Percentiles rank a stretch among this genome's conserved stretches.
Evolutionary conservation across 2,113 vertebrate species (phyloP).

Genomic region (Sinocyclocheilus anshuiensis): DNA sequence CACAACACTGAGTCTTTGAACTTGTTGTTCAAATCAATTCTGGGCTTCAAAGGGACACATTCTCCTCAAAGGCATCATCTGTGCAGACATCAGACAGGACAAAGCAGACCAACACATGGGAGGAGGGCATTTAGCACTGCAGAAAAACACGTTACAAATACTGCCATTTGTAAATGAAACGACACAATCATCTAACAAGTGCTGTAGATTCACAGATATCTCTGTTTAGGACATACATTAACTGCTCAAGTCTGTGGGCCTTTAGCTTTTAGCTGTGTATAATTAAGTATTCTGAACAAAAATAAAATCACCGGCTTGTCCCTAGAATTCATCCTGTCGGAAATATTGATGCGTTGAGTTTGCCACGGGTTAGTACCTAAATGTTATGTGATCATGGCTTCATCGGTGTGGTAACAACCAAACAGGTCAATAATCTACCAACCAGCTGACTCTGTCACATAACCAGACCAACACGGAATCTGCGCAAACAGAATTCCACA

Average conservation of each 20-base stretch:
- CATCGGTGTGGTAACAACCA: not conserved
- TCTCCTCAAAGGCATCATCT: constrained; percentile 15
- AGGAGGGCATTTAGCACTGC: constrained; percentile 2
- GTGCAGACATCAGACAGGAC: constrained; percentile 16
- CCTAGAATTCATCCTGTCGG: not conserved
- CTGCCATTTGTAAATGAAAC: not conserved
- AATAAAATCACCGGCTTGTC: not conserved
- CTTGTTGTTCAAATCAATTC: constrained; percentile 1
- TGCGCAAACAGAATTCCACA: not conserved
- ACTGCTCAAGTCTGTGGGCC: not conserved
- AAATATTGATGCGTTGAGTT: constrained; percentile 2
- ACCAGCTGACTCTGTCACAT: constrained; percentile 20
- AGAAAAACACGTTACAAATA: not conserved
- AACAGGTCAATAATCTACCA: constrained; percentile 41
- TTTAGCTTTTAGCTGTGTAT: not conserved
- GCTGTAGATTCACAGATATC: not conserved
- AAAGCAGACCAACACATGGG: constrained; percentile 6
- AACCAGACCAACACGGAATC: not conserved
- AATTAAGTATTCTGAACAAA: not conserved
- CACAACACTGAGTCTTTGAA: constrained; percentile 7
- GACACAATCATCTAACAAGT: not conserved
- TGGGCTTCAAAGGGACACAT: constrained; percentile 6
- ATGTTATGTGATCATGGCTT: constrained; percentile 7
- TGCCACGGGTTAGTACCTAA: constrained; percentile 2
- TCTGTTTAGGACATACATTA: not conserved